Base-by-base conservation (phyloP, 1,140 invertebrate genomes). In the Drosophila miranda region DNA sequence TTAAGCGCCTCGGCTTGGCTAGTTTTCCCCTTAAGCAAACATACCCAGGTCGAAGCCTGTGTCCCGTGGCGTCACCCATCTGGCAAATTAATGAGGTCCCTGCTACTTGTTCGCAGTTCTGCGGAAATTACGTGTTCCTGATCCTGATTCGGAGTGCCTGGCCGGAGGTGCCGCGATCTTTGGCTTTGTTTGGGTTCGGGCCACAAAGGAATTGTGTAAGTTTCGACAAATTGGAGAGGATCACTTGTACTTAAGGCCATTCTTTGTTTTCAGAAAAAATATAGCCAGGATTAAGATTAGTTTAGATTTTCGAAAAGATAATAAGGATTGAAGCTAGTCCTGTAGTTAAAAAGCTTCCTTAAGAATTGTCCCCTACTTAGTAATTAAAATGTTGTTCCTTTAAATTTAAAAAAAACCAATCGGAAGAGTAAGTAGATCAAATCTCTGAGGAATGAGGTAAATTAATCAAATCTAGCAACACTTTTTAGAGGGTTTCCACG, bases 191-290 rank as follows among this genome's bases (percentile, higher is more conserved):
- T 84, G 75, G 71, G 68, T 70, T 64, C 73, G 59, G 50, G 57
- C 46, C 75, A 87, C 82, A 87, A 87, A 72, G 64, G 53, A 87
- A 87, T 87, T 87, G 82, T 87, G 82, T 64, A 87, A 87, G 81
- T 80, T 84, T 64, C 68, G 6, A 60, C 77, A 86, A 77, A 84
- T 82, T 82, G 78, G 62, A 41, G 48, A 68, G 30, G 16, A 46
- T 50, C 46, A 60, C 45, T 58, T 45, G 49, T 59, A 73, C 78
- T 67, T 79, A 76, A 23, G 21, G 14, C n/a, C 34, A 67, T 43
- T 56, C 50, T 13, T n/a, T 26, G 44, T 21, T 19, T 13, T 5
- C 21, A n/a, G 3, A 6, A 19, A 7, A 30, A 30, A 55, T 67
- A 42, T 26, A n/a, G 21, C 11, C 34, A 67, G 16, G 16, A 11